A percentile compares a stretch with the other conserved stretches of the same genome.
Evolutionary conservation across 2,888 invertebrate genomes (phyloP).

Genomic region (Campoplex nolae): DNA sequence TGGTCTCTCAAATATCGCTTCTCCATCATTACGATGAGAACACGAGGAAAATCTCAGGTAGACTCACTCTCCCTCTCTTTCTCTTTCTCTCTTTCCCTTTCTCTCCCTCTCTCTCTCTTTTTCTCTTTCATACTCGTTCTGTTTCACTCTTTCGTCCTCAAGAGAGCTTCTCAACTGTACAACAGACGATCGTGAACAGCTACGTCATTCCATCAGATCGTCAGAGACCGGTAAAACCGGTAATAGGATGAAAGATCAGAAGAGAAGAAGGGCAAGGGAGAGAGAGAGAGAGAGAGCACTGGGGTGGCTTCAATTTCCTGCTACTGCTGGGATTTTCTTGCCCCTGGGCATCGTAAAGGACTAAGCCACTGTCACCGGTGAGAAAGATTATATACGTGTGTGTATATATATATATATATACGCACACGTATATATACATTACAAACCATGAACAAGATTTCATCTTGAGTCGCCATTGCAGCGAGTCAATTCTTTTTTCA

Average conservation of each 20-base stretch:
- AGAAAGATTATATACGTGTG: conserved; percentile 14
- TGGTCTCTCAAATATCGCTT: conserved; percentile 1
- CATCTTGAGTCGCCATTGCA: background rate
- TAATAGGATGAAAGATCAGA: conserved; percentile 26
- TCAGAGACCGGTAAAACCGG: conserved; percentile 31
- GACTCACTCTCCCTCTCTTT: background rate
- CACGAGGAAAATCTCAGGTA: background rate
- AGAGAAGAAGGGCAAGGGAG: background rate
- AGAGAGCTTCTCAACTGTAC: conserved; percentile 24
- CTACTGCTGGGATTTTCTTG: conserved; percentile 72
- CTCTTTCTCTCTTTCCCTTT: background rate
- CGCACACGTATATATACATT: background rate
- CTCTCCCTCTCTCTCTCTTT: background rate
- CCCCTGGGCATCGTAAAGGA: conserved; percentile 67
- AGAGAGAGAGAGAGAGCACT: background rate
- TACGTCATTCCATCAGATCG: conserved; percentile 59
- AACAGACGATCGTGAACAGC: conserved; percentile 58
- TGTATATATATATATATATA: background rate
- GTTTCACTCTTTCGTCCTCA: background rate
- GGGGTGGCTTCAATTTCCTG: conserved; percentile 77
- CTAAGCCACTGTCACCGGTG: conserved; percentile 57
- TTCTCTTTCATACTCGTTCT: background rate
- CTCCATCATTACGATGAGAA: background rate
- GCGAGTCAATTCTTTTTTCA: background rate
- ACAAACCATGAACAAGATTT: conserved; percentile 3